Conservation (phyloP, 2,888 invertebrate species). For the Helleia helle region DNA sequence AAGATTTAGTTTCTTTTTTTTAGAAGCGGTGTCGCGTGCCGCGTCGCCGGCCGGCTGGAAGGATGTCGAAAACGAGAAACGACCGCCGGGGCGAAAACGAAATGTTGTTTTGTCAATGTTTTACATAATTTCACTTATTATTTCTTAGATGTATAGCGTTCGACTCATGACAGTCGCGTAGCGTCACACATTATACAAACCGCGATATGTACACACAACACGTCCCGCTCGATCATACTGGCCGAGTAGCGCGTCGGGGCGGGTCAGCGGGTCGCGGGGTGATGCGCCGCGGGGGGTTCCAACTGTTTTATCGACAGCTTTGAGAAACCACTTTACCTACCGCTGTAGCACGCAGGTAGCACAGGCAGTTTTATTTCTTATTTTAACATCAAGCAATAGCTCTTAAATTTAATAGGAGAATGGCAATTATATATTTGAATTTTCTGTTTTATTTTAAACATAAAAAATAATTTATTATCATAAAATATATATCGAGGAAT, state of each 20-base stretch:
- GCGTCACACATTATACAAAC: constrained; percentile 46
- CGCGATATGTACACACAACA: constrained; percentile 44
- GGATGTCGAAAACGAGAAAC: constrained; percentile 64
- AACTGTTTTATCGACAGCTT: constrained; percentile 31
- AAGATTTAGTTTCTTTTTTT: constrained; percentile 54
- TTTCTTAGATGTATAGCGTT: constrained; percentile 46
- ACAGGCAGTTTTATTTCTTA: no score
- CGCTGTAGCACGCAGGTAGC: background rate
- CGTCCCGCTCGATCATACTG: constrained; percentile 69
- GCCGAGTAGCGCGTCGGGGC: constrained; percentile 27
- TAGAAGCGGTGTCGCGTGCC: constrained; percentile 71
- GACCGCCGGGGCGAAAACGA: constrained; percentile 74
- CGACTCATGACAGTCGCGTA: constrained; percentile 56
- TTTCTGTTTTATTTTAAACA: no score
- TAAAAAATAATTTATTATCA: no score
- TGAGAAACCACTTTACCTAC: constrained; percentile 7
- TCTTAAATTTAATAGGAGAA: no score
- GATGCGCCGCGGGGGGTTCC: constrained; percentile 35
- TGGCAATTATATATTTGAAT: no score
- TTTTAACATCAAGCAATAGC: no score
- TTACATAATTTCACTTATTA: constrained; percentile 71
- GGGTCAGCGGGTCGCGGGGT: constrained; percentile 28
- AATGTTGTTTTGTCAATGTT: constrained; percentile 52
- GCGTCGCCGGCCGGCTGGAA: constrained; percentile 80
- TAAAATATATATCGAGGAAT: no score